Evolutionary conservation across 2,797 vertebrate species (phyloP).

Genomic region (Darevskia nairensis): DNA sequence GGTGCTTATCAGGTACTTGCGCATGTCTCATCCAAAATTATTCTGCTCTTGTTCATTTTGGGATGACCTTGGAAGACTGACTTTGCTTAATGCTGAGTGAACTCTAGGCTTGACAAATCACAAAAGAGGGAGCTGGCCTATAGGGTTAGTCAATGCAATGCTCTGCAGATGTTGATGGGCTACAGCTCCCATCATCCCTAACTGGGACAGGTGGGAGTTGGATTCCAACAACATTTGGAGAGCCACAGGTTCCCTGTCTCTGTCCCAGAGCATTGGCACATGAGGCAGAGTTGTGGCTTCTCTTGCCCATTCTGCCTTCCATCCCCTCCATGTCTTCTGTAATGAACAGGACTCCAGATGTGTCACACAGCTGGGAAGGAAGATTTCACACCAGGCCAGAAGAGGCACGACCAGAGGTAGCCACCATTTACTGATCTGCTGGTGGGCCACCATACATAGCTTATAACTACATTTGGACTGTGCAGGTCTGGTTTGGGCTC

Average conservation of each 20-base stretch:
- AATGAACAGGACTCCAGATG: background rate
- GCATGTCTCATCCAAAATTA: background rate
- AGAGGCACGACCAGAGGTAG: background rate
- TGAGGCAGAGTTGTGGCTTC: background rate
- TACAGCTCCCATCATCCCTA: no score
- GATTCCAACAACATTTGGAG: background rate
- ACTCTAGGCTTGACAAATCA: background rate
- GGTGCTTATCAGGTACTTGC: background rate
- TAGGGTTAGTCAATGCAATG: background rate
- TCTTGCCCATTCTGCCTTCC: background rate
- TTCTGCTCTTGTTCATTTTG: background rate
- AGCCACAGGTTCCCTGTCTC: background rate
- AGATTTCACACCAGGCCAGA: background rate
- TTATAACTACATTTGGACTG: background rate
- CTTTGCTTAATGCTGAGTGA: background rate
- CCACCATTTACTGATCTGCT: background rate
- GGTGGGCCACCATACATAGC: background rate
- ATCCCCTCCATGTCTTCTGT: background rate
- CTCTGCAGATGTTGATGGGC: no score
- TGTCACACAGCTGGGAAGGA: background rate
- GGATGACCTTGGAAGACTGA: no score
- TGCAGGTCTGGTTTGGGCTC: no score
- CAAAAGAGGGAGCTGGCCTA: no score
- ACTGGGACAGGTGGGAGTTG: background rate
- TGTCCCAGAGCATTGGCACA: background rate